These are phyloP conservation scores for Pterocles burchelli DNA, from an alignment of 2,113 vertebrate species.

Conservation along the genomic window DNA sequence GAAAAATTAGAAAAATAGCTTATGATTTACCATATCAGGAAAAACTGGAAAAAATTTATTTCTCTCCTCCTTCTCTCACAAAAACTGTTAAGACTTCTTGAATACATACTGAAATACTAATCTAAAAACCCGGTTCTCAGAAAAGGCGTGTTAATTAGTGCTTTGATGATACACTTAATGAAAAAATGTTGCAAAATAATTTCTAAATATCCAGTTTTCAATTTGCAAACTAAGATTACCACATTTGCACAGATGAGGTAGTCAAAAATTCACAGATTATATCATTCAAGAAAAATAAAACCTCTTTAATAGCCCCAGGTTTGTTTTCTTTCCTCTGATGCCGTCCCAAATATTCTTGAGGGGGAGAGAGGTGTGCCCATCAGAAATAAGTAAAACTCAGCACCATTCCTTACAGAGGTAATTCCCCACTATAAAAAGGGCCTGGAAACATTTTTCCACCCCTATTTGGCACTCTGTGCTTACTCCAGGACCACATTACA, in stretches of 20 bases:
- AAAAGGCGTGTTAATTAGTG: background rate
- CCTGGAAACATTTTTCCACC: background rate
- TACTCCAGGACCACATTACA: background rate
- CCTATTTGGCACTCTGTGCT: background rate
- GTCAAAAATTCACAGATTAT: background rate
- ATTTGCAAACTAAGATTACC: background rate
- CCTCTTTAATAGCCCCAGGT: accelerated
- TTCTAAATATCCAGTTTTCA: background rate
- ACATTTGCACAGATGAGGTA: background rate
- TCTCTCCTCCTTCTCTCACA: background rate
- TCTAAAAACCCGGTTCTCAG: background rate
- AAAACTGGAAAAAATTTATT: background rate
- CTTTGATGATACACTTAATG: background rate
- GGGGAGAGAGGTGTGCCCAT: background rate
- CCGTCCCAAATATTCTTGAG: background rate
- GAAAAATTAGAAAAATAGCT: background rate
- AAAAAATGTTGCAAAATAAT: background rate
- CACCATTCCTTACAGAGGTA: background rate
- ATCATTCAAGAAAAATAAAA: background rate
- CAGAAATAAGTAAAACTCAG: background rate
- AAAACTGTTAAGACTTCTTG: background rate
- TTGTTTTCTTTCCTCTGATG: background rate
- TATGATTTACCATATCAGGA: background rate
- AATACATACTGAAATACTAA: background rate
- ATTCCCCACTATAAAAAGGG: background rate